Evolutionary conservation across 2,113 vertebrate genomes (phyloP).

Genomic region (Entelurus aequoreus): DNA sequence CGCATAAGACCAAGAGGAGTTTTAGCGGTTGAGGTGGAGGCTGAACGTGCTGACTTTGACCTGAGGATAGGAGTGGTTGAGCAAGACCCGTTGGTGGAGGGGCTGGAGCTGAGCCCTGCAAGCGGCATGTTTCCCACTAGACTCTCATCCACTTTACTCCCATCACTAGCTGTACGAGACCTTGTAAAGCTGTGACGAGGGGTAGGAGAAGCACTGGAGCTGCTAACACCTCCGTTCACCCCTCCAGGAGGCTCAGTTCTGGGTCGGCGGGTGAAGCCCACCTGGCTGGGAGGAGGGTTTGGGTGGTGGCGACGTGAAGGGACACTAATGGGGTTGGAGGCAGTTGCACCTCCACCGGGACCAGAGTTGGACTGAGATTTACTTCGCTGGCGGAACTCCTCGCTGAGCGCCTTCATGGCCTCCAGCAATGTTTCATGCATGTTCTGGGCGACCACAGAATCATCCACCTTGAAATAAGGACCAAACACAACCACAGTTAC

Average conservation of each 20-base stretch:
- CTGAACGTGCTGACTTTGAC: slow-evolving; percentile 66
- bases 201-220: slow-evolving; percentile 64
- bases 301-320: slow-evolving; percentile 64
- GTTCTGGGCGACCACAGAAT: slow-evolving; percentile 78
- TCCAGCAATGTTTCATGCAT: slow-evolving; percentile 81
- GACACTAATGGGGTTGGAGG: slow-evolving; percentile 79
- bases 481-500: background rate
- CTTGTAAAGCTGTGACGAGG: slow-evolving; percentile 60
- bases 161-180: slow-evolving; percentile 71
- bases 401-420: slow-evolving; percentile 78
- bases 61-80: slow-evolving; percentile 71
- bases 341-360: slow-evolving; percentile 68
- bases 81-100: slow-evolving; percentile 68
- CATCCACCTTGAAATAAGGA: slow-evolving; percentile 64
- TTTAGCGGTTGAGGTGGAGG: slow-evolving; percentile 55
- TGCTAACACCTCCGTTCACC: slow-evolving; percentile 31
- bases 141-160: slow-evolving; percentile 60
- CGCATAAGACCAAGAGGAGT: slow-evolving; percentile 69
- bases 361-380: slow-evolving; percentile 74
- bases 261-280: slow-evolving; percentile 69
- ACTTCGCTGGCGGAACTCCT: slow-evolving; percentile 78
- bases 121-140: slow-evolving; percentile 19
- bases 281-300: slow-evolving; percentile 67
- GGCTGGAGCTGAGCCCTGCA: slow-evolving; percentile 56
- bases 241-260: slow-evolving; percentile 69